Conservation (phyloP, 2,797 vertebrate genomes). For the Esox masquinongy region DNA sequence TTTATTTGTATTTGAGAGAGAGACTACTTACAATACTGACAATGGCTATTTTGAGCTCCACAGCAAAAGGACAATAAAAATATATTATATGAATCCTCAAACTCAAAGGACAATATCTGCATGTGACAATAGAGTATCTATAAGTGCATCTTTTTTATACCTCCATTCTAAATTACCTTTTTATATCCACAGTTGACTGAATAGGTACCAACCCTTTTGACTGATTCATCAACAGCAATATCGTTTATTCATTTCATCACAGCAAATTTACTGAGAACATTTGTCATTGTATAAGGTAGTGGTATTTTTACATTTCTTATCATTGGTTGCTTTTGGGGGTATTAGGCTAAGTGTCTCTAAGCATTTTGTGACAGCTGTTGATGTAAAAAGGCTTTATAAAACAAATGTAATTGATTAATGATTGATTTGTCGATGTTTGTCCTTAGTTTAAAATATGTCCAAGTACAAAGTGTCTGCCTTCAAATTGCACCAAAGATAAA, state of each 20-base stretch:
- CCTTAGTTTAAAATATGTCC: not conserved
- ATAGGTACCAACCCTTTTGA: not conserved
- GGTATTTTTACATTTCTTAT: not conserved
- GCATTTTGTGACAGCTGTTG: too few species aligned
- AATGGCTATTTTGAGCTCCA: not conserved
- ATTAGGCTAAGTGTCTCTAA: too few species aligned
- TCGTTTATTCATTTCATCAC: not conserved
- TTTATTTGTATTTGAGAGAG: not conserved
- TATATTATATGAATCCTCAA: not conserved
- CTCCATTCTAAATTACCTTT: not conserved
- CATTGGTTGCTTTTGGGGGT: not conserved
- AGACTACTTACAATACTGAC: not conserved
- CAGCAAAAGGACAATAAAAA: slow-evolving; percentile 5
- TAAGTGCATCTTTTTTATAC: not conserved
- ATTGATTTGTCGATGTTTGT: not conserved
- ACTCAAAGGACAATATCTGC: not conserved
- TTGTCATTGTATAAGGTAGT: not conserved
- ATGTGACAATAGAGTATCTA: not conserved
- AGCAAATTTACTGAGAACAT: not conserved
- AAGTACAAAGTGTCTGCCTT: not conserved
- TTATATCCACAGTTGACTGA: not conserved
- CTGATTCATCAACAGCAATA: not conserved
- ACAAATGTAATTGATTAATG: not conserved
- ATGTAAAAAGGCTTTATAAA: too few species aligned
- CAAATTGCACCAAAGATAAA: not conserved